Base-by-base conservation (phyloP, 2,797 vertebrate genomes). In the Sebastes nivosus region DNA sequence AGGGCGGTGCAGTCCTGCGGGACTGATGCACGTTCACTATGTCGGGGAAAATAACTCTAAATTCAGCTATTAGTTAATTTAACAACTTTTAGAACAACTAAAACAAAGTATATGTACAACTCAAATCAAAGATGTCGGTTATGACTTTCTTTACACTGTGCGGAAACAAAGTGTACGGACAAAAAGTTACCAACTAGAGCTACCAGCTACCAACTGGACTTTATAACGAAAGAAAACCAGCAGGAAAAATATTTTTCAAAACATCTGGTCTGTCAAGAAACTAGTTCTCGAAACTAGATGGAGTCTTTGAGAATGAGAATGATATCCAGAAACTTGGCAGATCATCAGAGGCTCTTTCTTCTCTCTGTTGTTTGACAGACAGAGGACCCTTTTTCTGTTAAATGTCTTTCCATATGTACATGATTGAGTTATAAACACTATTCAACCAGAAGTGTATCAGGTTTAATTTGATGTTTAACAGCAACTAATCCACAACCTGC, bases 31-130 rank as follows among this genome's bases (percentile, higher is more conserved):
- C 3, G 42, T 46, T 46, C 42, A 46, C 0, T 46, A 18, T 46
- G 42, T 0, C 42, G 16, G 0, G 42, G 16, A 18, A 46, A 46
- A 18, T 46, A 46, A 46, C 42, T 46, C 14, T 46, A 0, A 0
- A 46, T 46, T 46, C 42, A 46, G 42, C 42, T 46, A 46, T 8
- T 46, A 18, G 42, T 0, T 18, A 18, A 18, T 46, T 46, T 46
- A 8, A 18, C 42, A 46, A 46, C 42, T 36, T 36, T 36, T 36
- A 36, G 34, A 29, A 29, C 27, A 29, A 29, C 27, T 29, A 29
- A 29, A 29, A 29, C 27, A 29, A 29, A 29, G 27, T 29, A 29
- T 29, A 29, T 27, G 55, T 58, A 27, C 25, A 7, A 18, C n/a
- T 36, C n/a, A 24, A 34, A 9, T 34, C 5, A 70, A 38, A 71